Conservation (phyloP, 2,113 vertebrate species). For the Leptodactylus fuscus region DNA sequence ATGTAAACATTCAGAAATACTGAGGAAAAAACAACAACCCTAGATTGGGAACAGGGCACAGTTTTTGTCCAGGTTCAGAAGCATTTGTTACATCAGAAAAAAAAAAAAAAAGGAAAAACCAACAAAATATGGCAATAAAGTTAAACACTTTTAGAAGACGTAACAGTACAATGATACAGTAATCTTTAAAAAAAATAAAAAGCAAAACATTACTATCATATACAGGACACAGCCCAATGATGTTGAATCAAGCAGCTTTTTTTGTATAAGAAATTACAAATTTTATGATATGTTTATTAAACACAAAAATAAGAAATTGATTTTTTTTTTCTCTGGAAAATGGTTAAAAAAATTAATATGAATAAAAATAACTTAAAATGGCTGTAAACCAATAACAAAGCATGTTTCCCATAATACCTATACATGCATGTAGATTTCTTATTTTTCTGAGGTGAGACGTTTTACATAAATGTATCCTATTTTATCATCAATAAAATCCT, state of each 20-base stretch:
- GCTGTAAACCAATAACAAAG: slow-evolving; percentile 3
- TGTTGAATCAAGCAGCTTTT: slow-evolving; percentile 82
- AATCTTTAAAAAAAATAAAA: slow-evolving; percentile 78
- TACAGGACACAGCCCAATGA: slow-evolving; percentile 82
- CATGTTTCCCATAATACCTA: neutral
- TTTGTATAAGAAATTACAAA: slow-evolving; percentile 79
- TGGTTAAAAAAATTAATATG: neutral
- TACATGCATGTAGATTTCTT: neutral
- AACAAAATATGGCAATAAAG: slow-evolving; percentile 75
- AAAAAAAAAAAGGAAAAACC: slow-evolving; percentile 68
- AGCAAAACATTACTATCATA: slow-evolving; percentile 81
- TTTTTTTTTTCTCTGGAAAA: slow-evolving; percentile 65
- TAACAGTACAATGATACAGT: slow-evolving; percentile 78
- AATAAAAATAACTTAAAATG: slow-evolving; percentile 25
- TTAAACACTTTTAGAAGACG: slow-evolving; percentile 82
- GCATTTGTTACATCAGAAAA: slow-evolving; percentile 78
- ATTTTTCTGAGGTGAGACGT: slow-evolving; percentile 21
- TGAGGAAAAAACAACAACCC: slow-evolving; percentile 67
- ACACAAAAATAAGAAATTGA: neutral
- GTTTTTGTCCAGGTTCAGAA: slow-evolving; percentile 70
- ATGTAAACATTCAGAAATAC: slow-evolving; percentile 86
- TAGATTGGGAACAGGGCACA: slow-evolving; percentile 61
- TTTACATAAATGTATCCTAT: slow-evolving; percentile 19
- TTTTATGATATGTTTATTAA: slow-evolving; percentile 63
- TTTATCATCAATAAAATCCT: slow-evolving; percentile 40